Percentiles rank a stretch among this genome's conserved stretches.
Evolutionary conservation across 2,797 vertebrate species (phyloP).

Genomic region (Lerista edwardsae): DNA sequence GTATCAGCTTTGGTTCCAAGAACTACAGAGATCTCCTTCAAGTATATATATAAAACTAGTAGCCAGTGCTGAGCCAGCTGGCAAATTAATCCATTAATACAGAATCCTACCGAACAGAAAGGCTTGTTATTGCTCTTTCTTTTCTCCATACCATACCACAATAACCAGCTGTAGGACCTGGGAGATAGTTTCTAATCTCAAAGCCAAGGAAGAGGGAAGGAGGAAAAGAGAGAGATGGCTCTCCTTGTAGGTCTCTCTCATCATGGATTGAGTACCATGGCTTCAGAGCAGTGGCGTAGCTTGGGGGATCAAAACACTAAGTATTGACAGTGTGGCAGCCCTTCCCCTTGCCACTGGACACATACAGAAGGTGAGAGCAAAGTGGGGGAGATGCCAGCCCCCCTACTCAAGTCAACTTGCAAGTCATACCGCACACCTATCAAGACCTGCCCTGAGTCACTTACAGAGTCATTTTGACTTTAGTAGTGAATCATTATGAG

Average conservation of each 20-base stretch:
- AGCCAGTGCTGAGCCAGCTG: slow-evolving; percentile 73
- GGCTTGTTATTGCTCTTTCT: slow-evolving; percentile 73
- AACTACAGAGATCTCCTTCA: slow-evolving; percentile 73
- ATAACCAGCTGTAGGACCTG: slow-evolving; percentile 13
- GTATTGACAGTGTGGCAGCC: too few species aligned
- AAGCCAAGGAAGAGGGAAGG: slow-evolving; percentile 58
- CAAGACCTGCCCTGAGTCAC: too few species aligned
- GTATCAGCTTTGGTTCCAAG: slow-evolving; percentile 73
- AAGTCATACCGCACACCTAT: too few species aligned
- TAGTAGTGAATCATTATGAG: too few species aligned
- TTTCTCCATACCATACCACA: slow-evolving; percentile 68
- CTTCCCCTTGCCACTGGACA: too few species aligned
- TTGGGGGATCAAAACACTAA: too few species aligned
- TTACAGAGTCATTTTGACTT: too few species aligned
- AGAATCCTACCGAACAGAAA: slow-evolving; percentile 75
- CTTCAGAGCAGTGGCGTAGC: too few species aligned
- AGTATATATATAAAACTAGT: slow-evolving; percentile 75
- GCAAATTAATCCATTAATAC: slow-evolving; percentile 73
- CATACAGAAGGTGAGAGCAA: too few species aligned
- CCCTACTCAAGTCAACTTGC: too few species aligned
- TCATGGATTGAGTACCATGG: slow-evolving; percentile 67
- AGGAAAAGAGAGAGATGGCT: slow-evolving; percentile 64
- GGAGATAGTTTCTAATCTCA: slow-evolving; percentile 72
- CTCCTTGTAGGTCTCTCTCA: slow-evolving; percentile 55
- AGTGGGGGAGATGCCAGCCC: too few species aligned